phyloP scores from a whole-genome alignment of 2,888 invertebrate genomes.

The Drosophila stalkeri region DNA sequence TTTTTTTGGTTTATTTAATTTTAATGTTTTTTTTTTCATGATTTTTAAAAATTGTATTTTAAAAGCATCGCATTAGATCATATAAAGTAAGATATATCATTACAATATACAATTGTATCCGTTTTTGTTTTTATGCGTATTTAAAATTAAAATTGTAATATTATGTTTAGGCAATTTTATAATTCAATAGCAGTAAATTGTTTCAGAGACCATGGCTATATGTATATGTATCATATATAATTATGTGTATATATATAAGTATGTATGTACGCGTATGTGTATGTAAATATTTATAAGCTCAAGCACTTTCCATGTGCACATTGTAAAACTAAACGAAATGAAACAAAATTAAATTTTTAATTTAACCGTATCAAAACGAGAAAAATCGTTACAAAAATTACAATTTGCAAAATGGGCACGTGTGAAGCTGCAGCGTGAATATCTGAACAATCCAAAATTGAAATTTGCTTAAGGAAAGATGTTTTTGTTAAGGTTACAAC shows the following conservation, averaged over 20 bases:
- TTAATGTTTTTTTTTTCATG: conserved; percentile 73
- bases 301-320: conserved; percentile 47
- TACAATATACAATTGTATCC: conserved; percentile 74
- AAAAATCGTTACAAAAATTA: conserved; percentile 16
- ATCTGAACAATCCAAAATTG: conserved; percentile 55
- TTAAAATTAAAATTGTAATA: conserved; percentile 71
- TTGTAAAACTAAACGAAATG: conserved; percentile 37
- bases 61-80: conserved; percentile 81
- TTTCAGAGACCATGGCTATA: conserved; percentile 80
- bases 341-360: conserved; percentile 42
- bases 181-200: conserved; percentile 80
- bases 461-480: conserved; percentile 68
- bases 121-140: conserved; percentile 60
- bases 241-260: conserved; percentile 44
- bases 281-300: conserved; percentile 54
- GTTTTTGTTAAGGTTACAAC: conserved; percentile 33
- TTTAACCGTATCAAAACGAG: conserved; percentile 33
- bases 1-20: conserved; percentile 73
- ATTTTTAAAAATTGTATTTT: conserved; percentile 82
- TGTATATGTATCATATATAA: conserved; percentile 64
- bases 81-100: conserved; percentile 76
- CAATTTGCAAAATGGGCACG: conserved; percentile 28
- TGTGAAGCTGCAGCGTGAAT: conserved; percentile 63
- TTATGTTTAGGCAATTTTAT: conserved; percentile 79
- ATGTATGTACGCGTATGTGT: conserved; percentile 23